Evolutionary conservation across 2,888 invertebrate genomes (phyloP).

Genomic region (Torymus auratus): DNA sequence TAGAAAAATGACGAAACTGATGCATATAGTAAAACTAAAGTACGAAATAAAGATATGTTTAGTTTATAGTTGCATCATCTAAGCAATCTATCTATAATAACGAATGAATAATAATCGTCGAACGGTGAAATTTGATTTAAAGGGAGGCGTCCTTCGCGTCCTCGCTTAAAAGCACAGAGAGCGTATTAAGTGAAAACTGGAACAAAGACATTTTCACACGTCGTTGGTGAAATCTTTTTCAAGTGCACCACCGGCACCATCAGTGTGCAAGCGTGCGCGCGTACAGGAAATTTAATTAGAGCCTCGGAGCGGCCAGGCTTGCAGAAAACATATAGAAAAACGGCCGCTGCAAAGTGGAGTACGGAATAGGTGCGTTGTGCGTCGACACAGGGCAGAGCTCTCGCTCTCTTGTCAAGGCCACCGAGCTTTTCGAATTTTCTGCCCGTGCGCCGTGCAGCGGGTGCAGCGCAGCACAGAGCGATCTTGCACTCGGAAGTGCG

Average conservation of each 20-base stretch:
- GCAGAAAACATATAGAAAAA: constrained; percentile 11
- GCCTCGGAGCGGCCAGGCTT: not conserved
- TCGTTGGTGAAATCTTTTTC: constrained; percentile 45
- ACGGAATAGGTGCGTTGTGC: too few relatives aligned
- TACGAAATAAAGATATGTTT: too few relatives aligned
- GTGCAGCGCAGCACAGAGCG: constrained; percentile 1
- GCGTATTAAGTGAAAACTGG: constrained; percentile 10
- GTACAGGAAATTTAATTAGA: constrained; percentile 52
- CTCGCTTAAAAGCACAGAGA: too few relatives aligned
- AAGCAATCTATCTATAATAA: too few relatives aligned
- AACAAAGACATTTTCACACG: constrained; percentile 26
- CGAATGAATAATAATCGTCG: too few relatives aligned
- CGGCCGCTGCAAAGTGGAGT: constrained; percentile 8
- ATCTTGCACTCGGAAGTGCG: constrained; percentile 59
- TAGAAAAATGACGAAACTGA: too few relatives aligned
- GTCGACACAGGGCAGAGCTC: too few relatives aligned
- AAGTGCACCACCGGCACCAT: constrained; percentile 36
- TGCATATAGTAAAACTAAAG: too few relatives aligned
- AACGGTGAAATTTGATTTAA: too few relatives aligned
- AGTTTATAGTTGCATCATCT: too few relatives aligned
- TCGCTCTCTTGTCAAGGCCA: constrained; percentile 16
- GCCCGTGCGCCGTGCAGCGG: too few relatives aligned
- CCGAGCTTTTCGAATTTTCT: not conserved
- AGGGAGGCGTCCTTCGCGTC: too few relatives aligned
- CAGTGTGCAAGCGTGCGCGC: not conserved